These are phyloP conservation scores for Cenopis cana DNA, from an alignment of 2,888 invertebrate species.

Conservation along the genomic window DNA sequence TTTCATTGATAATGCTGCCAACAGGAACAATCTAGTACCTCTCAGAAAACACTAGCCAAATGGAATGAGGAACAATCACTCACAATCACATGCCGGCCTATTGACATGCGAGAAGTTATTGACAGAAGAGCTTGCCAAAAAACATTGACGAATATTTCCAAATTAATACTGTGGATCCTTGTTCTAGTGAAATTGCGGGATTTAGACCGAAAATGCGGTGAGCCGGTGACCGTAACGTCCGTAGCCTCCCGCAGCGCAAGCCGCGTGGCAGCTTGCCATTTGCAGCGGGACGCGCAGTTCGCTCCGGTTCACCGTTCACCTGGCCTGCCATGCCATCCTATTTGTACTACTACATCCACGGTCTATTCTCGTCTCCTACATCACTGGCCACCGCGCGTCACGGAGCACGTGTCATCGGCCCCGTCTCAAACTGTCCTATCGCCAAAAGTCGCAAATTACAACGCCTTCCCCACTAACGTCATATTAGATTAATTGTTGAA, in stretches of 20 bases:
- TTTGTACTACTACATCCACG: conserved; percentile 50
- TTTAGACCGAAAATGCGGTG: conserved; percentile 48
- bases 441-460: conserved; percentile 50
- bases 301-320: conserved; percentile 63
- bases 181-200: not conserved
- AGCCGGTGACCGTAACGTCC: too few species aligned
- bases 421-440: conserved; percentile 52
- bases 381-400: conserved; percentile 71
- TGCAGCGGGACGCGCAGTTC: conserved; percentile 48
- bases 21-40: conserved; percentile 11
- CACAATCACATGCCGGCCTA: conserved; percentile 29
- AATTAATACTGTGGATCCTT: not conserved
- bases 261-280: conserved; percentile 58
- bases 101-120: conserved; percentile 31
- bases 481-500: conserved; percentile 37
- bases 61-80: conserved; percentile 34
- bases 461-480: conserved; percentile 33
- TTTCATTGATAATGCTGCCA: conserved; percentile 22
- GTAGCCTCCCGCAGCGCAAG: conserved; percentile 55
- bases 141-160: conserved; percentile 10
- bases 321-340: conserved; percentile 59
- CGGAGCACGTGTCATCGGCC: conserved; percentile 71
- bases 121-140: conserved; percentile 14
- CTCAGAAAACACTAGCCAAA: not conserved
- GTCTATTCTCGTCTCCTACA: conserved; percentile 72